Conservation (phyloP, 2,113 vertebrate genomes). For the Alosa alosa region DNA sequence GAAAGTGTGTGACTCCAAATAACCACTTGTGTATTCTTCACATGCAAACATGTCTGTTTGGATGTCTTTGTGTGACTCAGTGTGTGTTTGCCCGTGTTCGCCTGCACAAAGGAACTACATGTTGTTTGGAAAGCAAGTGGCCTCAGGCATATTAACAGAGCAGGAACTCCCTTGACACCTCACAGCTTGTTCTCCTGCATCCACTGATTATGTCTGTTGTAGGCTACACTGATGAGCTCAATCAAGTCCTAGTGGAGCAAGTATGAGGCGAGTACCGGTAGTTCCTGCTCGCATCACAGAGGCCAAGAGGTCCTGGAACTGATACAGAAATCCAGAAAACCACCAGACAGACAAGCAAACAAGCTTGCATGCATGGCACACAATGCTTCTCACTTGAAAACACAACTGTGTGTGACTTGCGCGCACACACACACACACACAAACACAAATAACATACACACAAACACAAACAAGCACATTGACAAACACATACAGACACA, state of each 20-base stretch:
- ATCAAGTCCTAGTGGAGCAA: too few species aligned
- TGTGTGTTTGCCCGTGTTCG: neutral
- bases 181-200: neutral
- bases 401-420: neutral
- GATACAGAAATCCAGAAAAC: neutral
- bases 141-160: neutral
- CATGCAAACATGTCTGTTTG: neutral
- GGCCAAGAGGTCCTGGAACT: neutral
- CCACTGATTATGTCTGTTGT: too few species aligned
- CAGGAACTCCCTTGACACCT: neutral
- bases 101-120: neutral
- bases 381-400: neutral
- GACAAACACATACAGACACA: too few species aligned
- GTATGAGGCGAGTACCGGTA: neutral
- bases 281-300: neutral
- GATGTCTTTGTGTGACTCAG: neutral
- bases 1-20: neutral
- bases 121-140: neutral
- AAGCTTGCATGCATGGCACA: neutral
- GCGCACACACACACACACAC: neutral
- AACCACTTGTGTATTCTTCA: neutral
- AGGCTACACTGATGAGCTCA: neutral
- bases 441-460: neutral
- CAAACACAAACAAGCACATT: neutral
- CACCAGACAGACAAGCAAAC: neutral